Evolutionary conservation across 1,140 invertebrate species (phyloP), one percentile per base, ranked within the genome.

Genomic region (Ericerus pela): DNA sequence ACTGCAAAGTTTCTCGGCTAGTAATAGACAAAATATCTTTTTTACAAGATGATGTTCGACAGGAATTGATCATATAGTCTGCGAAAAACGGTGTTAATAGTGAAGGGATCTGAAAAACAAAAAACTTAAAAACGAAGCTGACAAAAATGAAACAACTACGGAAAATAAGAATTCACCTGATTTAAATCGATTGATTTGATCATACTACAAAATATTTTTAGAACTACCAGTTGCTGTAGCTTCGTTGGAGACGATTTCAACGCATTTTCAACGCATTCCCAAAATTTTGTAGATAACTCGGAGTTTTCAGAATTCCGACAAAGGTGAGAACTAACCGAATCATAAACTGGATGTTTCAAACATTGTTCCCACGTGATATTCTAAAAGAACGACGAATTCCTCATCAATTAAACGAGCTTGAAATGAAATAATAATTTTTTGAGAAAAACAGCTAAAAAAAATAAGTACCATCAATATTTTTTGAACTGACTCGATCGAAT

Each of bases 401-500:
- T 33, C n/a, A 33, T 33, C 8, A 33, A 33, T 10, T 33, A 33
- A n/a, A n/a, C 8, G 30, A 10, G n/a, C 8, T 10, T 33, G n/a
- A 33, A 33, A 33, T 33, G n/a, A 33, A 33, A 33, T 33, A n/a
- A 33, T n/a, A 33, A 6, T 5, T 38, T 38, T 18, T 6, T 4
- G n/a, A 5, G 36, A 33, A 33, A 33, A 33, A 16, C 3, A 5
- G 4, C 36, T 38, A 38, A 38, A 3, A 14, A 38, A 4, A 38
- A 38, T 6, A 6, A 6, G 43, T 47, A 58, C 57, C 22, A 47
- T 51, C 36, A 58, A 54, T 14, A 58, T 54, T 10, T 54, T 54
- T n/a, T 30, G 36, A n/a, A 58, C 31, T 1, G 54, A 41, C 16
- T 41, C 53, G 27, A 58, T 58, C 27, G 57, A 53, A 22, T 58